Conservation (phyloP, 1,140 invertebrate species). For the Zaprionus taronus region DNA sequence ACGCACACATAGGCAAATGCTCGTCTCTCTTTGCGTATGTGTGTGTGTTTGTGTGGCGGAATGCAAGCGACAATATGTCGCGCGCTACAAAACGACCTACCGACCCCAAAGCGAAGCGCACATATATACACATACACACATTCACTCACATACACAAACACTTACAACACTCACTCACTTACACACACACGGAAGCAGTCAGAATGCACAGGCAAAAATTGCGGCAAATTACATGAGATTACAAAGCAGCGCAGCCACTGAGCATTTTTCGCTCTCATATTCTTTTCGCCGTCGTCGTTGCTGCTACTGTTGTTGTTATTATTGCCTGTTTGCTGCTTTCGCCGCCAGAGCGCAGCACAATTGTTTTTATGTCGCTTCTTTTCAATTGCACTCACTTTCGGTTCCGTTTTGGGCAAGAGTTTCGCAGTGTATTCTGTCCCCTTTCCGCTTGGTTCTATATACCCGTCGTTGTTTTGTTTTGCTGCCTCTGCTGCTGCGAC, state of each 20-base stretch:
- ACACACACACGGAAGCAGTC: slow-evolving; percentile 36
- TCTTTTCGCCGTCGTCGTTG: slow-evolving; percentile 24
- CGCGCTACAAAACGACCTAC: slow-evolving; percentile 55
- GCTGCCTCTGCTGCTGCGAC: slow-evolving; percentile 33
- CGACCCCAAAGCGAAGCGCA: slow-evolving; percentile 53
- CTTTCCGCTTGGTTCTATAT: not conserved
- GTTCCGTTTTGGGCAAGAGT: slow-evolving; percentile 58
- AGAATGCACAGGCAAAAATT: slow-evolving; percentile 70
- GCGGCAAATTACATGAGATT: slow-evolving; percentile 78
- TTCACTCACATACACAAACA: not conserved
- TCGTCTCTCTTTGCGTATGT: not conserved
- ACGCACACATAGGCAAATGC: not conserved
- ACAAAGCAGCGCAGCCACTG: slow-evolving; percentile 59
- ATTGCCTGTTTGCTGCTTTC: slow-evolving; percentile 51
- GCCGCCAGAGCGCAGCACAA: slow-evolving; percentile 53
- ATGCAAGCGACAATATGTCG: slow-evolving; percentile 60
- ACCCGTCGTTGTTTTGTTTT: slow-evolving; percentile 55
- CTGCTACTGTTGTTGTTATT: slow-evolving; percentile 30
- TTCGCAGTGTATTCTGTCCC: slow-evolving; percentile 18
- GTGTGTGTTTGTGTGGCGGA: slow-evolving; percentile 48
- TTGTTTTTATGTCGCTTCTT: slow-evolving; percentile 68
- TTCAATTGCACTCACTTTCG: slow-evolving; percentile 72
- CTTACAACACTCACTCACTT: not conserved
- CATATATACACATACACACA: slow-evolving; percentile 16
- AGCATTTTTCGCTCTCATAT: slow-evolving; percentile 52